phyloP scores from a whole-genome alignment of 2,797 vertebrate genomes.

The Dicrostonyx torquatus region DNA sequence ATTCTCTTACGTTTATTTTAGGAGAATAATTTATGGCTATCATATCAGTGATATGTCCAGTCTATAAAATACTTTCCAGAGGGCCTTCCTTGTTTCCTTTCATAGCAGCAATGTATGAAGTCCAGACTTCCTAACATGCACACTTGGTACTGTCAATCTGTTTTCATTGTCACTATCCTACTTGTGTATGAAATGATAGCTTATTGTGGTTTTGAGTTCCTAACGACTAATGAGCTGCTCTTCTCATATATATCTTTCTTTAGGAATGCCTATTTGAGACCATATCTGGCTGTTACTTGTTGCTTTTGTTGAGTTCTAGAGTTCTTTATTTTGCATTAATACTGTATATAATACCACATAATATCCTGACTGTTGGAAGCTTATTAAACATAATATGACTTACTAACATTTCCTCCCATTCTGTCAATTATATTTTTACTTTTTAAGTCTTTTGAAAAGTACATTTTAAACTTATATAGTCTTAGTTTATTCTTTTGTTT shows the following conservation, averaged over 20 bases:
- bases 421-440: background rate
- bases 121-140: background rate
- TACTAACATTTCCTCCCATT: constrained; percentile 5
- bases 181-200: background rate
- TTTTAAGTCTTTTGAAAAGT: background rate
- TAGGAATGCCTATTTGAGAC: background rate
- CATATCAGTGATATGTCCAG: background rate
- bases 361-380: background rate
- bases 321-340: background rate
- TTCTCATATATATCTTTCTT: background rate
- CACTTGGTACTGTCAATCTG: background rate
- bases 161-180: background rate
- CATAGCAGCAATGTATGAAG: background rate
- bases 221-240: background rate
- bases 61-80: background rate
- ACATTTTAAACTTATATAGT: background rate
- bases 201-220: background rate
- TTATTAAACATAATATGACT: background rate
- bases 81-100: background rate
- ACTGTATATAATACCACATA: background rate
- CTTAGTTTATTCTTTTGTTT: background rate
- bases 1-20: background rate
- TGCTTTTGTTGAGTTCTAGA: background rate
- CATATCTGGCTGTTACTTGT: background rate
- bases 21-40: background rate